Conservation (phyloP, 1,140 invertebrate genomes). For the Orussus abietinus region DNA sequence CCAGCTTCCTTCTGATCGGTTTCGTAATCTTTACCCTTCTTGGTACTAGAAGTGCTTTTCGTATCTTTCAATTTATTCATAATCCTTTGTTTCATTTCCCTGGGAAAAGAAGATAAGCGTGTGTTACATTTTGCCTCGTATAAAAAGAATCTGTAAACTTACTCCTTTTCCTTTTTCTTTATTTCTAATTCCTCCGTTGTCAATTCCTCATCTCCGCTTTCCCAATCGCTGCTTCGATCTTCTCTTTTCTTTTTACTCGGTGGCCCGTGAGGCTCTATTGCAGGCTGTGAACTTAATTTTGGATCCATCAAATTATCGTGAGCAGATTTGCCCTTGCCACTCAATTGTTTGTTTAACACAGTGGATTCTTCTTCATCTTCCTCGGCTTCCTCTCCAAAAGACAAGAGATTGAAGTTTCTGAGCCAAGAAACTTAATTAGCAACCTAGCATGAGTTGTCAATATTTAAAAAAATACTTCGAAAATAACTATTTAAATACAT, state of each 20-base stretch:
- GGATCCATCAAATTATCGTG: slow-evolving; percentile 92
- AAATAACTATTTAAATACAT: slow-evolving; percentile 13
- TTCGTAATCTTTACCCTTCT: slow-evolving; percentile 21
- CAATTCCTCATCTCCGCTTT: slow-evolving; percentile 37
- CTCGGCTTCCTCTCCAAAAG: slow-evolving; percentile 97
- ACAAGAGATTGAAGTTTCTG: slow-evolving; percentile 93
- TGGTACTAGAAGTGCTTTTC: slow-evolving; percentile 45
- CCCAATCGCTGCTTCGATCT: slow-evolving; percentile 23
- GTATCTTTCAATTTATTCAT: slow-evolving; percentile 56
- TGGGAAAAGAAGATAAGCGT: slow-evolving; percentile 23
- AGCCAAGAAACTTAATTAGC: slow-evolving; percentile 20
- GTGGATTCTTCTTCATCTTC: slow-evolving; percentile 88
- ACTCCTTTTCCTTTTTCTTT: slow-evolving; percentile 32
- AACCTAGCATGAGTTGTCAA: not conserved
- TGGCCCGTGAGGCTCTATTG: slow-evolving; percentile 44
- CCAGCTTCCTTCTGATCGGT: slow-evolving; percentile 32
- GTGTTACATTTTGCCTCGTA: slow-evolving; percentile 5
- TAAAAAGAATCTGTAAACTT: slow-evolving; percentile 18
- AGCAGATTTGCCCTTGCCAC: slow-evolving; percentile 82
- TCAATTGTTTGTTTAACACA: slow-evolving; percentile 64
- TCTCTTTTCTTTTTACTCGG: slow-evolving; percentile 28
- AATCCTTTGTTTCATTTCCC: slow-evolving; percentile 49
- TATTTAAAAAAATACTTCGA: not conserved
- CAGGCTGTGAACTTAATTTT: slow-evolving; percentile 72
- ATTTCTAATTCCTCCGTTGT: slow-evolving; percentile 30